These are phyloP conservation scores for Urocyon cinereoargenteus DNA, from an alignment of 2,797 vertebrate genomes.

Conservation along the genomic window DNA sequence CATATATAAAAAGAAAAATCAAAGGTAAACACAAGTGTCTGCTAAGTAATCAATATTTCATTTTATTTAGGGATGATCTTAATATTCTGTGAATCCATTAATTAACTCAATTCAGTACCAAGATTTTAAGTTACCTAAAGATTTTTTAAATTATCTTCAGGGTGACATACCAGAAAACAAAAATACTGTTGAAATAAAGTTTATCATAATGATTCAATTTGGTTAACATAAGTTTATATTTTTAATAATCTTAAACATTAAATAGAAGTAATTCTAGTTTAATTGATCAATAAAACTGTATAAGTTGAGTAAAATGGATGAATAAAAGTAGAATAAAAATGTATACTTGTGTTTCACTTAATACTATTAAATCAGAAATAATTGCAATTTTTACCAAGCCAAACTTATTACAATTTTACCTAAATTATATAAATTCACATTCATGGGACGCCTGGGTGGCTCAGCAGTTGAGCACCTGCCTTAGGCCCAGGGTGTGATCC, in stretches of 20 bases:
- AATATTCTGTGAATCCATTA: not conserved
- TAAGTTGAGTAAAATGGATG: not conserved
- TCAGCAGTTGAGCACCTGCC: too few species aligned
- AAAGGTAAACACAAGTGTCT: not conserved
- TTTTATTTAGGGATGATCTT: not conserved
- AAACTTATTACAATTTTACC: not conserved
- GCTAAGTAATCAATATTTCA: not conserved
- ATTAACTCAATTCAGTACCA: not conserved
- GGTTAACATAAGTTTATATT: not conserved
- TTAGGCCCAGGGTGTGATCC: too few species aligned
- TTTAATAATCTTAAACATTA: not conserved
- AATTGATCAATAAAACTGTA: not conserved
- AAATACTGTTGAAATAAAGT: not conserved
- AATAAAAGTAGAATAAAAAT: not conserved
- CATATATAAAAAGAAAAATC: not conserved
- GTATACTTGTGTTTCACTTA: not conserved
- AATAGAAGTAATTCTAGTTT: not conserved
- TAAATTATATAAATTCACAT: not conserved
- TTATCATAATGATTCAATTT: not conserved
- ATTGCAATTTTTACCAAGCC: not conserved
- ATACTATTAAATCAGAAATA: not conserved
- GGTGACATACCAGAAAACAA: not conserved
- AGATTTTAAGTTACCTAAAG: not conserved
- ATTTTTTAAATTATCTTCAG: not conserved
- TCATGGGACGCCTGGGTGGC: too few species aligned